phyloP scores from a whole-genome alignment of 53 echinoderm and acorn worm species.

The Temnopleurus reevesii region DNA sequence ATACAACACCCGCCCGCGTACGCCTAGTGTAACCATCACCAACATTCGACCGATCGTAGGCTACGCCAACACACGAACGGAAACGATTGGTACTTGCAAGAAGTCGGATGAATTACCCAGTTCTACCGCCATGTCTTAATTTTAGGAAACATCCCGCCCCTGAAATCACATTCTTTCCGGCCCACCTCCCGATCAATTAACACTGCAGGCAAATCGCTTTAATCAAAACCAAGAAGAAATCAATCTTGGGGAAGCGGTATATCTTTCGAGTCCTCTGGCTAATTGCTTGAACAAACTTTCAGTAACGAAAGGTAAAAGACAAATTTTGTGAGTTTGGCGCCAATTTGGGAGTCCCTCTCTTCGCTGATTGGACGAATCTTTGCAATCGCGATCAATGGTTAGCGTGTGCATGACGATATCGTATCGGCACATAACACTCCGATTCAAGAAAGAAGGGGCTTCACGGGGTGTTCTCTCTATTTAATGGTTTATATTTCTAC shows the following conservation, averaged over 20 bases:
- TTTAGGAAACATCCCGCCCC: conserved; percentile 50
- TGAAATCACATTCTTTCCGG: conserved; percentile 56
- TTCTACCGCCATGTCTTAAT: conserved; percentile 12
- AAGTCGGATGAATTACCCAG: conserved; percentile 38
- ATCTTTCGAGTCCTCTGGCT: conserved; percentile 55
- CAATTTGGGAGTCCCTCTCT: not conserved
- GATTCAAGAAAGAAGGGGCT: conserved; percentile 6
- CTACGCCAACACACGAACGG: conserved; percentile 55
- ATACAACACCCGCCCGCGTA: conserved; percentile 33
- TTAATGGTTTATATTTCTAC: not conserved
- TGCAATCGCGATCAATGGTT: not conserved
- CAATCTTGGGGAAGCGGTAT: conserved; percentile 28
- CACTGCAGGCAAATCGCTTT: conserved; percentile 34
- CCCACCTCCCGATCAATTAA: conserved; percentile 60
- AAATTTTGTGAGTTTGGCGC: not conserved
- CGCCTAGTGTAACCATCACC: not conserved
- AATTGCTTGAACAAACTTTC: conserved; percentile 44
- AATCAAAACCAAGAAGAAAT: conserved; percentile 37
- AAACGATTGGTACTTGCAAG: conserved; percentile 7
- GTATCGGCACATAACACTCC: not conserved
- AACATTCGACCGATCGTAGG: conserved; percentile 4
- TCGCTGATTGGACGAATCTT: conserved; percentile 51
- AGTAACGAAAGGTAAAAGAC: conserved; percentile 1
- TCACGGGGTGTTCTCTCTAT: not conserved
- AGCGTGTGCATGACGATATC: not conserved